A percentile compares a stretch with the other conserved stretches of the same genome.
phyloP scores from a whole-genome alignment of 2,797 vertebrate species.

The Silurus aristotelis region DNA sequence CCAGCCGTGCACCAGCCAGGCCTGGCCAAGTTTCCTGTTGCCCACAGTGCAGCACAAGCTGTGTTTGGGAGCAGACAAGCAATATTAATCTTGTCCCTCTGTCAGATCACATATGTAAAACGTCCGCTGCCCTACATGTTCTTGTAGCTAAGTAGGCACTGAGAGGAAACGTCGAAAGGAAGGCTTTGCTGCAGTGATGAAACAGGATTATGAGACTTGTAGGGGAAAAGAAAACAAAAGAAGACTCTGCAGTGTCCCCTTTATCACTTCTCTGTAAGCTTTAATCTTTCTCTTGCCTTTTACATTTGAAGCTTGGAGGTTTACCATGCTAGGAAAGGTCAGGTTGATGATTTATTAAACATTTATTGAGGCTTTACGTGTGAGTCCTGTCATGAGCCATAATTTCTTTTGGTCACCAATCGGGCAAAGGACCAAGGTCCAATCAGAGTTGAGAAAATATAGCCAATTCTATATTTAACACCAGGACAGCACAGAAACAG shows the following conservation, averaged over 20 bases:
- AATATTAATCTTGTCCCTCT: constrained; percentile 88
- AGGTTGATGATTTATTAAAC: constrained; percentile 79
- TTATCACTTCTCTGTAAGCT: constrained; percentile 69
- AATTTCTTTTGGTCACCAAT: constrained; percentile 48
- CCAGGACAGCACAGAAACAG: constrained; percentile 10
- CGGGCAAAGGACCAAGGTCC: neutral
- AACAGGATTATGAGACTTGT: constrained; percentile 13
- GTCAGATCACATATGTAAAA: constrained; percentile 91
- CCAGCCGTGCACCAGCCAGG: constrained; percentile 78
- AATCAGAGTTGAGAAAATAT: constrained; percentile 25
- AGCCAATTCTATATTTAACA: constrained; percentile 14
- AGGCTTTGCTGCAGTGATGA: constrained; percentile 45
- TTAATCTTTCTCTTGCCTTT: constrained; percentile 70
- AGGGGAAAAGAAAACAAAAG: constrained; percentile 33
- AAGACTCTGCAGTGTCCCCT: constrained; percentile 59
- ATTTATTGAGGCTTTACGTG: constrained; percentile 73
- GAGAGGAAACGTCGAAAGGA: constrained; percentile 51
- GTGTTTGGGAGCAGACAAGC: constrained; percentile 86
- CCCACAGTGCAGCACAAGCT: constrained; percentile 88
- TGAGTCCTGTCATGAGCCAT: constrained; percentile 62
- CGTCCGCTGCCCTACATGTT: constrained; percentile 79
- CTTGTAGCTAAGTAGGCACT: constrained; percentile 77
- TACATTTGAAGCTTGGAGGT: constrained; percentile 72
- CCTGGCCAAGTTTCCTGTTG: constrained; percentile 84
- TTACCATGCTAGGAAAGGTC: constrained; percentile 79